A percentile compares a stretch with the other conserved stretches of the same genome.
phyloP scores from a whole-genome alignment of 2,888 invertebrate genomes.

The Bombyx huttoni region DNA sequence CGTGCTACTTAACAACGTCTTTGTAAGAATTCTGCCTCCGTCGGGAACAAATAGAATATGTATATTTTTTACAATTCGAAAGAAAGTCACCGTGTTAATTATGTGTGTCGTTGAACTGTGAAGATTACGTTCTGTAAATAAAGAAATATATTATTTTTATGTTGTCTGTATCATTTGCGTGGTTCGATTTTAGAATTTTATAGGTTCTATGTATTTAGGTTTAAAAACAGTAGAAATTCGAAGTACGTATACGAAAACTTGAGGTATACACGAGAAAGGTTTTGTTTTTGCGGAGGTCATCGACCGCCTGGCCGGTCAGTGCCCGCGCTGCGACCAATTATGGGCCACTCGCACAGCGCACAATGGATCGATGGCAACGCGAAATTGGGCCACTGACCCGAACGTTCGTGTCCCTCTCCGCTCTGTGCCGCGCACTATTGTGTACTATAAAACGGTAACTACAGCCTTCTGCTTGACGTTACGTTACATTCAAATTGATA shows the following conservation, averaged over 20 bases:
- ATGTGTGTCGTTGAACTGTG: slow-evolving; percentile 41
- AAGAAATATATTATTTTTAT: not conserved
- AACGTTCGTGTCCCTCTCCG: slow-evolving; percentile 26
- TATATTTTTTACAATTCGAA: slow-evolving; percentile 36
- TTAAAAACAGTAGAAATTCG: slow-evolving; percentile 3
- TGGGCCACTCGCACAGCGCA: slow-evolving; percentile 72
- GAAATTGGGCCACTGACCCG: slow-evolving; percentile 63
- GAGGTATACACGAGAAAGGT: slow-evolving; percentile 37
- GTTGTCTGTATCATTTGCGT: not conserved
- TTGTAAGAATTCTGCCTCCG: slow-evolving; percentile 23
- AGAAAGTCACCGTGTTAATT: slow-evolving; percentile 58
- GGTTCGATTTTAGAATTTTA: too few relatives aligned
- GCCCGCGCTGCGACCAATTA: slow-evolving; percentile 70
- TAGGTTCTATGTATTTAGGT: not conserved
- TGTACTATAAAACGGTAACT: slow-evolving; percentile 11
- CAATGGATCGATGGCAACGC: slow-evolving; percentile 71
- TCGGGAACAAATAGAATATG: slow-evolving; percentile 23
- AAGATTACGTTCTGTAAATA: slow-evolving; percentile 16
- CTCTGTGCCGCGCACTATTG: slow-evolving; percentile 17
- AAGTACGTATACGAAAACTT: slow-evolving; percentile 10
- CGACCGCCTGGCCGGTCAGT: slow-evolving; percentile 66
- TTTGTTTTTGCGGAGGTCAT: slow-evolving; percentile 67
- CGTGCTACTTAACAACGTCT: slow-evolving; percentile 21
- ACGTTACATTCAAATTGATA: not conserved
- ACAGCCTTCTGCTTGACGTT: slow-evolving; percentile 4